Conservation (phyloP, 2,113 vertebrate species). For the Notiomystis cincta region DNA sequence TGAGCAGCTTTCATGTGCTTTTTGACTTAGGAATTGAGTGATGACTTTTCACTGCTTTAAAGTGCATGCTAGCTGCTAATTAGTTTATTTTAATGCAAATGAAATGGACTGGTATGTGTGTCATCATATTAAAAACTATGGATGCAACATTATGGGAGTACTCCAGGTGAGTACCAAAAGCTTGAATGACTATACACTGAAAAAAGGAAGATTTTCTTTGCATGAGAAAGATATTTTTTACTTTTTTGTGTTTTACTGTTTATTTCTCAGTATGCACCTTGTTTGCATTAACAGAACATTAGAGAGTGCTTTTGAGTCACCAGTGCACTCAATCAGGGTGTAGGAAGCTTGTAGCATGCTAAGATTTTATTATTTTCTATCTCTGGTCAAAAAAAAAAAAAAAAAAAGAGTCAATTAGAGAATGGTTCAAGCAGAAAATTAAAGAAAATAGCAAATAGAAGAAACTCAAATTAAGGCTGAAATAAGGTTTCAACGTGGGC, state of each 20-base stretch:
- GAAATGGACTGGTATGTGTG: not conserved
- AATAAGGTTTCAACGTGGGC: not conserved
- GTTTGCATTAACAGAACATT: not conserved
- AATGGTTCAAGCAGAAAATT: not conserved
- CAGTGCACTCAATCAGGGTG: not conserved
- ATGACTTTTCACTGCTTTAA: not conserved
- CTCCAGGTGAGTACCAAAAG: not conserved
- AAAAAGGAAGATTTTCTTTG: not conserved
- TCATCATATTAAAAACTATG: not conserved
- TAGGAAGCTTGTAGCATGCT: not conserved
- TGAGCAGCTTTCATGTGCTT: not conserved
- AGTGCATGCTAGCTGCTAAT: not conserved
- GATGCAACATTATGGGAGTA: not conserved
- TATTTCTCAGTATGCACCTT: not conserved
- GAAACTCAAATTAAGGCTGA: not conserved
- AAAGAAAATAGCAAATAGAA: not conserved
- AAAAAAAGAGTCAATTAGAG: not conserved
- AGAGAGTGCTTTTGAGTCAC: not conserved
- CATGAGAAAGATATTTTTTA: not conserved
- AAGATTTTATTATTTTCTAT: not conserved
- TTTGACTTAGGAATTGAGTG: not conserved
- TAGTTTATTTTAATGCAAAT: not conserved
- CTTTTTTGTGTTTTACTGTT: not conserved
- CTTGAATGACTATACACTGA: not conserved
- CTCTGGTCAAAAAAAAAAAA: not conserved